Conservation (phyloP, 2,113 vertebrate species). For the Cyrtonyx montezumae region DNA sequence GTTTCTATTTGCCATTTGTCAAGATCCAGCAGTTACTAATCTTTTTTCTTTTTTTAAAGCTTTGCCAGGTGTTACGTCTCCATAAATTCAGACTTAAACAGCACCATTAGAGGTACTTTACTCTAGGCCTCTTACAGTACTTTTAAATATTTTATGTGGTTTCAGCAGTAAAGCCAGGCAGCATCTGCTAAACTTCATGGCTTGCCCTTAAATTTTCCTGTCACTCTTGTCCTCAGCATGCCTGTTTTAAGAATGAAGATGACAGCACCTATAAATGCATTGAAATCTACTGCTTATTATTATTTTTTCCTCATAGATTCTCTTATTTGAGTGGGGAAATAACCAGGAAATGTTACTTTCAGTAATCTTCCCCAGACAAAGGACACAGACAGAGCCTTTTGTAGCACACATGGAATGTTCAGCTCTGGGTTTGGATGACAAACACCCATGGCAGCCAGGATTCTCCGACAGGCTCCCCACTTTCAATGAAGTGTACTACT, state of each 20-base stretch:
- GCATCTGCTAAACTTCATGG: constrained; percentile 13
- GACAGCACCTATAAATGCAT: neutral
- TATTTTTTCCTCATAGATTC: neutral
- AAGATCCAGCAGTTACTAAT: neutral
- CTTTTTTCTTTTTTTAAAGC: neutral
- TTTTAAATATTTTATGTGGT: constrained; percentile 23
- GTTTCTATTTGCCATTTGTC: neutral
- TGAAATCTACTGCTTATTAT: neutral
- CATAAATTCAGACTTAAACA: constrained; percentile 28
- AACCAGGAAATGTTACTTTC: neutral
- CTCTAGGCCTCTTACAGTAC: neutral
- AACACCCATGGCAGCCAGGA: neutral
- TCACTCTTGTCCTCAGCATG: neutral
- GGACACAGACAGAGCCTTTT: neutral
- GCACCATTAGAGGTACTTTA: neutral
- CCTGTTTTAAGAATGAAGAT: neutral
- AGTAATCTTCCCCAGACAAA: neutral
- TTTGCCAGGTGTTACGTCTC: constrained; percentile 11
- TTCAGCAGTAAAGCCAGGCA: constrained; percentile 20
- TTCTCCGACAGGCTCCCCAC: constrained; percentile 1
- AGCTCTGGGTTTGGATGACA: constrained; percentile 14
- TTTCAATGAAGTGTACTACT: constrained; percentile 28
- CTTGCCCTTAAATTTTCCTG: constrained; percentile 20
- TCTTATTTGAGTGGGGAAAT: neutral
- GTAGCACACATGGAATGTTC: neutral